Base-by-base conservation (phyloP, 1,140 invertebrate genomes). In the Calliopsis andreniformis region DNA sequence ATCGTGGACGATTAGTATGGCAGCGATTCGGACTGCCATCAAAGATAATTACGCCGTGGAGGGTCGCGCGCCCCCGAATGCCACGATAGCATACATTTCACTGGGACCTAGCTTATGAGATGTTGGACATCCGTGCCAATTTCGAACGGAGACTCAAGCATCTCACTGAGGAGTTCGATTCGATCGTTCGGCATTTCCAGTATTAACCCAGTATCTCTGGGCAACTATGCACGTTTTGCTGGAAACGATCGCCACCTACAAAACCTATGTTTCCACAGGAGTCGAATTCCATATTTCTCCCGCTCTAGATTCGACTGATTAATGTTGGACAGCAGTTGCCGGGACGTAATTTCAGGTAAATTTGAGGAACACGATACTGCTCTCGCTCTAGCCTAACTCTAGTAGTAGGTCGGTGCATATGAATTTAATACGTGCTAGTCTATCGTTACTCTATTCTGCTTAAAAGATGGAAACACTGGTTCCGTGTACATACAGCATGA, bases 31-130 rank as follows among this genome's bases (percentile, higher is more conserved):
- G 39, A 42, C 14, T 12, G 55, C 72, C 45, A 61, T 80, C 45
- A 79, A 62, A 78, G 67, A 79, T 79, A 79, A 79, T 82, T 67
- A 67, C 56, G 18, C 35, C 35, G 23, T 72, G 35, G 53, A 49
- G 77, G 67, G 67, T 68, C 39, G 43, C 39, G 63, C 32, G 63
- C 32, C 25, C 32, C 23, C 51, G 58, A 39, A 76, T 76, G 32
- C 43, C 45, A n/a, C 58, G 47, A 47, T 51, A 63, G 56, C 67
- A 62, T 39, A 76, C 73, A 76, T 76, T 69, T 69, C 55, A 23
- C 55, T 18, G 55, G n/a, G 63, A 68, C 69, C 43, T 25, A 55
- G 55, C 55, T 76, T 76, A 68, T 76, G 66, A 76, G 66, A 68
- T 68, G 73, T 69, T 55, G 43, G 63, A 76, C 66, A 59, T 68